Percentiles rank a stretch among this genome's conserved stretches.
phyloP scores from a whole-genome alignment of 2,888 invertebrate species.

The Falcaria lacertinaria region DNA sequence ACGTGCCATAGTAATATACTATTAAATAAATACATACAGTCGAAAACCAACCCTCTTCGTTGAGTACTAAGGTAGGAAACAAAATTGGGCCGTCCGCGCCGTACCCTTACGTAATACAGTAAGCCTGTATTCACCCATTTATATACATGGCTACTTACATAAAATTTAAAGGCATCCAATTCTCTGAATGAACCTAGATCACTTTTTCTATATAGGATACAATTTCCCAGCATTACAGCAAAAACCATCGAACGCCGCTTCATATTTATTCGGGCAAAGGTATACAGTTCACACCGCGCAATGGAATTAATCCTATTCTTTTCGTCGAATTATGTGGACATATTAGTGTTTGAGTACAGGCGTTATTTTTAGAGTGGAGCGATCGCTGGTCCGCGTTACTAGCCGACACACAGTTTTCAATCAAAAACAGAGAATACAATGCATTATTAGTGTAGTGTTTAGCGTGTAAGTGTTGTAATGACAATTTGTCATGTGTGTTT shows the following conservation, averaged over 20 bases:
- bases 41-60: too few species aligned
- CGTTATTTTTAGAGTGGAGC: constrained; percentile 67
- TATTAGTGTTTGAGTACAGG: constrained; percentile 10
- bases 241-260: neutral
- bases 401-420: constrained; percentile 22
- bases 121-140: too few species aligned
- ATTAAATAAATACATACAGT: too few species aligned
- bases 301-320: neutral
- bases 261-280: neutral
- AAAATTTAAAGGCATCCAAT: too few species aligned
- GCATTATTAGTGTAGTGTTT: constrained; percentile 21
- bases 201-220: too few species aligned
- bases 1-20: too few species aligned
- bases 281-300: neutral
- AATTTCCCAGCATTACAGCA: neutral
- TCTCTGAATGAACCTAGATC: too few species aligned
- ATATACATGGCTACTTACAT: too few species aligned
- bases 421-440: constrained; percentile 22
- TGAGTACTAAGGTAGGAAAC: too few species aligned
- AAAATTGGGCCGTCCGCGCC: too few species aligned
- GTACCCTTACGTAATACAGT: too few species aligned
- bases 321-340: neutral
- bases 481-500: constrained; percentile 53
- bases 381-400: constrained; percentile 40
- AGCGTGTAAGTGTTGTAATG: constrained; percentile 29